Evolutionary conservation across 2,113 vertebrate species (phyloP), one percentile per base, ranked within the genome.

Genomic region (Pandion haliaetus): DNA sequence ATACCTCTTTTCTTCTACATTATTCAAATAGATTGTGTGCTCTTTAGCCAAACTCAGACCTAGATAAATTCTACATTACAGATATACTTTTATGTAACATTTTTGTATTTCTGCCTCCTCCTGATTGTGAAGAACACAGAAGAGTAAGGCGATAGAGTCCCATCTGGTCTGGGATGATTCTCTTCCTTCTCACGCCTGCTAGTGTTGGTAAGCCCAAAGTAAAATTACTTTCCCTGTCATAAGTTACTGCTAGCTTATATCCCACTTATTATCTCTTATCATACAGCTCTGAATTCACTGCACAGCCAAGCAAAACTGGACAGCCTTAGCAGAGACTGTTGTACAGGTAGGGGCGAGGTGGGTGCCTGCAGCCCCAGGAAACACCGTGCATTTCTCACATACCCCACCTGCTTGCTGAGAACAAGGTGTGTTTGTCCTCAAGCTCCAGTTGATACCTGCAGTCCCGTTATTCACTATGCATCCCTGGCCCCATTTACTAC

Each of bases 271-370:
- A 4, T 50, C 28, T 38, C 47, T 61, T 65, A 36, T 2, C n/a
- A 6, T 6, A 9, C 16, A 28, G 66, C 36, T 18, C 72, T 12
- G 40, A 66, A 50, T 66, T 76, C 52, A 36, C 77, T 28, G 23
- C 77, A 23, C 20, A 70, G 29, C 24, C 0, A 2, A 70, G 61
- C 36, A 10, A 7, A n/a, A 32, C 0, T 10, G 16, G 28, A 31
- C 40, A 70, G n/a, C 50, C 10, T 25, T 28, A n/a, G 55, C 44
- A 0, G 0, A 82, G 54, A 32, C 28, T 10, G 34, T 45, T 42
- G 15, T 0, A 29, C 20, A 23, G 1, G 5, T 0, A 38, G 50
- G 49, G 47, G 12, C 5, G 5, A 42, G 63, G 63, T 26, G 36
- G 65, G 23, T 54, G 65, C 28, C 38, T 54, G 31, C 42, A 45